Evolutionary conservation across 2,888 invertebrate species (phyloP).

Genomic region (Mesochorus sp.): DNA sequence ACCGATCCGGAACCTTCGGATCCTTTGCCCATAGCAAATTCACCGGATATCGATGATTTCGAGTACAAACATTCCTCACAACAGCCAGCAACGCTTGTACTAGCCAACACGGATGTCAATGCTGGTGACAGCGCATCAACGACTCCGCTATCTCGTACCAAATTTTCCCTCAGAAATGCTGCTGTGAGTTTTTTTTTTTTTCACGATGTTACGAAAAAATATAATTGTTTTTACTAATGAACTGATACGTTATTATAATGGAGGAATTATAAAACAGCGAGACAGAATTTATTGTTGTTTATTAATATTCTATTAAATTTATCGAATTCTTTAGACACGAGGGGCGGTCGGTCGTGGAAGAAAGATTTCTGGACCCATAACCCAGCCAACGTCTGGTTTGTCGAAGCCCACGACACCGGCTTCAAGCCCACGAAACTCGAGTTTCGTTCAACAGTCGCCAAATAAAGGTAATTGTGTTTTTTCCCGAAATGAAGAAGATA

Average conservation of each 20-base stretch:
- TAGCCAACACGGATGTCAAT: constrained; percentile 19
- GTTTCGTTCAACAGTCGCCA: constrained; percentile 22
- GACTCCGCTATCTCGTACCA: constrained; percentile 57
- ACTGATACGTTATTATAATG: too few relatives aligned
- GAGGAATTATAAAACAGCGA: too few relatives aligned
- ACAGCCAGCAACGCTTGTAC: constrained; percentile 58
- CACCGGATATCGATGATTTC: constrained; percentile 71
- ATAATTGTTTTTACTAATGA: too few relatives aligned
- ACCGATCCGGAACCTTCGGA: constrained; percentile 84
- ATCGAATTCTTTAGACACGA: constrained; percentile 17
- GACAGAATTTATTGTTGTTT: too few relatives aligned
- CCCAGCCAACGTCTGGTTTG: not conserved
- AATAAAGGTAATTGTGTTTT: constrained; percentile 28
- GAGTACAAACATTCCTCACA: constrained; percentile 58
- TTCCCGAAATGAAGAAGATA: not conserved
- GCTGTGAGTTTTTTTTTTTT: constrained; percentile 28
- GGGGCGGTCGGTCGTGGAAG: constrained; percentile 40
- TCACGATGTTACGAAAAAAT: too few relatives aligned
- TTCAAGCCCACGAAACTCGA: constrained; percentile 11
- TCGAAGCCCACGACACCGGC: constrained; percentile 6
- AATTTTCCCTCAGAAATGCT: constrained; percentile 56
- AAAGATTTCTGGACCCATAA: constrained; percentile 16
- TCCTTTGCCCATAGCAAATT: constrained; percentile 72
- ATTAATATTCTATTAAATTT: not conserved
- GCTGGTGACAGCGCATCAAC: not conserved